These are phyloP conservation scores for Tretioscincus oriximinensis DNA, from an alignment of 2,113 vertebrate species.

Conservation along the genomic window DNA sequence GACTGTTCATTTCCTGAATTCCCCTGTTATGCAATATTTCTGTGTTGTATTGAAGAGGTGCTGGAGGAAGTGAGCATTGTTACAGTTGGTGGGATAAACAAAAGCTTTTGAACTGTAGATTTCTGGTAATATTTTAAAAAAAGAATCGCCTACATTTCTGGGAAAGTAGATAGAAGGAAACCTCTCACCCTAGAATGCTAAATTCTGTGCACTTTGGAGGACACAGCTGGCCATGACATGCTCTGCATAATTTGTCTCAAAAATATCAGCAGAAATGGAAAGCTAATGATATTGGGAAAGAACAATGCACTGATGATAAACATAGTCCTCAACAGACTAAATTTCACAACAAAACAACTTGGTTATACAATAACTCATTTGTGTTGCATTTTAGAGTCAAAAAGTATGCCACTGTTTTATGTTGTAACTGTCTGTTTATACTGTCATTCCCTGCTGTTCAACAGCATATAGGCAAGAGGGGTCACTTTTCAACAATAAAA, in stretches of 20 bases:
- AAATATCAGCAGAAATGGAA: background rate
- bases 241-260: background rate
- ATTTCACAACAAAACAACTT: background rate
- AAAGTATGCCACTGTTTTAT: background rate
- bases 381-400: background rate
- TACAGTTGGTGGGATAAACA: slow-evolving; percentile 16
- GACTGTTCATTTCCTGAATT: slow-evolving; percentile 25
- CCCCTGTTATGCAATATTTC: slow-evolving; percentile 10
- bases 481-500: too few species aligned
- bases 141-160: slow-evolving; percentile 3
- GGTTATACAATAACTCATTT: background rate
- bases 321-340: background rate
- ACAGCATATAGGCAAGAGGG: too few species aligned
- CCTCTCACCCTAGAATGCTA: background rate
- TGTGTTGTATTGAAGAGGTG: slow-evolving; percentile 13
- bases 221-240: background rate
- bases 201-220: background rate
- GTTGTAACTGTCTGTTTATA: too few species aligned
- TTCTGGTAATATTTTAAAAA: slow-evolving; percentile 2
- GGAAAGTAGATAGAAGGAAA: slow-evolving; percentile 10
- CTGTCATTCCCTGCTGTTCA: too few species aligned
- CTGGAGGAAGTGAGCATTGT: slow-evolving; percentile 23
- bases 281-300: background rate
- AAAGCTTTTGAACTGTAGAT: slow-evolving; percentile 6
- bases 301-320: background rate